phyloP scores from a whole-genome alignment of 1,140 invertebrate species.

The Halesus radiatus region DNA sequence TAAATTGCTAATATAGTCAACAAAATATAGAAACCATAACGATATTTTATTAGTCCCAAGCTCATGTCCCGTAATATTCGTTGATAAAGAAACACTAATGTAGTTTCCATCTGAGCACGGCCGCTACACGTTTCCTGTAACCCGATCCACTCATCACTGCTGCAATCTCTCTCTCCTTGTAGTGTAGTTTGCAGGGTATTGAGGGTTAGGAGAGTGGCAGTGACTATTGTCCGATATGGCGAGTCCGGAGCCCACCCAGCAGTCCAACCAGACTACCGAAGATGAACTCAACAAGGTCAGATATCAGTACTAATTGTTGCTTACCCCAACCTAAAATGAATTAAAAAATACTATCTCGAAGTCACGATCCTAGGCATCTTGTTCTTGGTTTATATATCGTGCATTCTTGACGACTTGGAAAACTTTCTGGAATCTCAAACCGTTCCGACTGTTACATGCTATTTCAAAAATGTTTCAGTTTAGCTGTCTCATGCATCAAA shows the following conservation, averaged over 20 bases:
- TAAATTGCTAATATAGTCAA: slow-evolving; percentile 56
- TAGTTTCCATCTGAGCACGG: slow-evolving; percentile 26
- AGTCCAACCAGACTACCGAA: slow-evolving; percentile 46
- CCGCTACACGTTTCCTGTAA: slow-evolving; percentile 13
- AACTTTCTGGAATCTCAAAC: not conserved
- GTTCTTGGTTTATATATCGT: not conserved
- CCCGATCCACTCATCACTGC: not conserved
- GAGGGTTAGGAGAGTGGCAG: not conserved
- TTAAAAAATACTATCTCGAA: no score
- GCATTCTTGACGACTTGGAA: not conserved
- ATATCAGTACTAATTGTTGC: no score
- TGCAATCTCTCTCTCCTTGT: not conserved
- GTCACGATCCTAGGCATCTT: not conserved
- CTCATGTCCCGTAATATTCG: slow-evolving; percentile 48
- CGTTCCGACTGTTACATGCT: not conserved
- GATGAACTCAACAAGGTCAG: slow-evolving; percentile 55
- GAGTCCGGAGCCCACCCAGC: slow-evolving; percentile 34
- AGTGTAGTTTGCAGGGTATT: no score
- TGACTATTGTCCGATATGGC: slow-evolving; percentile 16
- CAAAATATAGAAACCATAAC: slow-evolving; percentile 51
- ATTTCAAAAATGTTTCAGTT: not conserved
- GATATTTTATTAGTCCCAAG: slow-evolving; percentile 53
- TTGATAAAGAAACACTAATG: slow-evolving; percentile 46
- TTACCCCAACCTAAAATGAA: no score
- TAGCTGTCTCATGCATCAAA: no score